These are phyloP conservation scores for Antennarius maculatus DNA, from an alignment of 2,797 vertebrate genomes.

Conservation along the genomic window DNA sequence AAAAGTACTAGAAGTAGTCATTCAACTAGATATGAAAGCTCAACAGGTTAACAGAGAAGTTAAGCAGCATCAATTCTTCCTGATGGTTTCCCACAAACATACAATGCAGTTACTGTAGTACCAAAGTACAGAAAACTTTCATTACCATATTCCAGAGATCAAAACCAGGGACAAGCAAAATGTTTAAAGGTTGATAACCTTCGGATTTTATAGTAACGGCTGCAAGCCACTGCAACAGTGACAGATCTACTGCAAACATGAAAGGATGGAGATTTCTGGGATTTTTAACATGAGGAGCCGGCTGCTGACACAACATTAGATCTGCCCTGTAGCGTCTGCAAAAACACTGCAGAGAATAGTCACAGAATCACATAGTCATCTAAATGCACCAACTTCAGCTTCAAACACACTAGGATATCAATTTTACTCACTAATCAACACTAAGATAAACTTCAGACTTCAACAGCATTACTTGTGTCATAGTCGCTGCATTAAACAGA, in stretches of 20 bases:
- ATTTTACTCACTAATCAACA: not conserved
- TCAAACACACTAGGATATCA: slow-evolving; percentile 2
- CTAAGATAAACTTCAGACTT: not conserved
- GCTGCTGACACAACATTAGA: slow-evolving; percentile 62
- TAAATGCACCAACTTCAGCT: slow-evolving; percentile 19
- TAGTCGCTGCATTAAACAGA: not conserved
- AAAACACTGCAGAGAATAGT: slow-evolving; percentile 63
- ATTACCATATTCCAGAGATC: not conserved
- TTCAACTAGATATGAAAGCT: no score
- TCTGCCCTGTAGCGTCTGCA: slow-evolving; percentile 68
- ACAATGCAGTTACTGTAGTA: no score
- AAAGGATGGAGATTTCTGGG: slow-evolving; percentile 37
- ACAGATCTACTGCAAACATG: slow-evolving; percentile 32
- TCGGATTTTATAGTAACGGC: no score
- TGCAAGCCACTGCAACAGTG: slow-evolving; percentile 7
- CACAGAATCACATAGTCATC: slow-evolving; percentile 9
- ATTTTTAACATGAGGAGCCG: slow-evolving; percentile 31
- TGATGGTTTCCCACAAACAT: no score
- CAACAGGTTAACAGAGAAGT: no score
- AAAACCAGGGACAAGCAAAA: not conserved
- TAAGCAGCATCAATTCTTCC: no score
- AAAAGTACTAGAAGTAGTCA: no score
- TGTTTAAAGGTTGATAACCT: no score
- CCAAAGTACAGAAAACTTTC: no score
- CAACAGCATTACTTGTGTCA: not conserved